Base-by-base conservation (phyloP, 1,140 invertebrate genomes). In the Drosophila simulans region DNA sequence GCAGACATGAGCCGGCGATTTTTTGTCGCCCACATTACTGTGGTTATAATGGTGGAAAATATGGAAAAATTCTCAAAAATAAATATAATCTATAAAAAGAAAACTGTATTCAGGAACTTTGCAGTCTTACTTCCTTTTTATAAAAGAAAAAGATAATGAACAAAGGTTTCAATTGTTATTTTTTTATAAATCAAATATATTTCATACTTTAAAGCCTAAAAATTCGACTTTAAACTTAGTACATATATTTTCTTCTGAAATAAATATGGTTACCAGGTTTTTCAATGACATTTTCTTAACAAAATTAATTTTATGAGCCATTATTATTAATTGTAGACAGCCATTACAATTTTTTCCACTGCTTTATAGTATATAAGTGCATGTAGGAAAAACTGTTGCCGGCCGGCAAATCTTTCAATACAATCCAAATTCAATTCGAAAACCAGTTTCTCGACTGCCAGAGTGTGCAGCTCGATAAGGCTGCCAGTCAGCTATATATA, bases 1-100 rank as follows among this genome's bases (percentile, higher is more conserved):
- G 20, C 49, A 76, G 71, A 76, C 72, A 75, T 75, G 48, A 75
- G 60, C 71, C 39, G 72, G 53, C 35, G 48, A 57, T 52, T 66
- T 73, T 59, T 40, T 43, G 8, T 8, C 15, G 17, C 27, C 25
- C 10, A 40, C 10, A 58, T 37, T 53, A 12, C 12, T 2, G 35
- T 0, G 35, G 45, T 12, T 5, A 52, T 34, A 13, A 51, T 13
- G 20, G 10, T 65, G 42, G n/a, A 11, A 34, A 5, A 15, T 35
- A 34, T 43, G 13, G 5, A 2, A 31, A 43, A n/a, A 0, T n/a
- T 15, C 3, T n/a, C 3, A 48, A 27, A n/a, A 4, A n/a, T 1
- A 8, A 43, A 11, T 20, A 17, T 10, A 40, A 10, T 42, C 13
- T 42, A 15, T 42, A 0, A 43, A 20, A 43, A 20, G 17, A 17